Base-by-base conservation (phyloP, 2,888 invertebrate species). In the Macroteleia sp. region DNA sequence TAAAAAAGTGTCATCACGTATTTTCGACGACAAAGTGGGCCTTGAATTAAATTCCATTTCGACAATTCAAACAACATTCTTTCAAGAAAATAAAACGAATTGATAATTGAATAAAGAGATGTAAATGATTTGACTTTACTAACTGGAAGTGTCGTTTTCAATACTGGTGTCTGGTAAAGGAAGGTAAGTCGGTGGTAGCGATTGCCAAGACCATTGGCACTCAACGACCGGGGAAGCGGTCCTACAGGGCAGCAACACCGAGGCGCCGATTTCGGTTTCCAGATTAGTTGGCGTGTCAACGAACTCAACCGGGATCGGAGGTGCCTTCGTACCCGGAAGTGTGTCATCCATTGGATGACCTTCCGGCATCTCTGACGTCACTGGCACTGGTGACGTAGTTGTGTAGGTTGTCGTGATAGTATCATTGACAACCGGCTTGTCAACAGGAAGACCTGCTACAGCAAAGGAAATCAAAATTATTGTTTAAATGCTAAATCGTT, bases 201-300 rank as follows among this genome's bases (percentile, higher is more conserved):
- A 86, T 25, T 86, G 87, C 91, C 91, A 91, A 66, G 89, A 90
- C 91, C 91, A 91, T 59, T 87, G 89, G 64, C 91, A 91, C 50
- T 91, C 90, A 32, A 80, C 81, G 19, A 91, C 89, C 54, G 90
- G 86, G 77, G 82, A 83, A 32, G 84, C 82, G 8, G 89, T 88
- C 62, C 88, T 82, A 77, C 91, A 91, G 44, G 87, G 84, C 52
- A 91, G 79, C 28, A 90, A 82, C 8, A 90, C 88, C 50, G 90
- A 88, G 5, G 87, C 83, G 2, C 88, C 90, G 17, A 89, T 80
- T 62, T 86, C 83, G 30, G 89, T 88, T 79, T 89, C 87, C 34
- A 83, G 86, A 61, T 89, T 86, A 25, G 77, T 74, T 17, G 90
- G 90, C 20, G 84, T 84, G 67, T 90, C 87, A 20, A 84, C 79